A percentile compares a stretch with the other conserved stretches of the same genome.
Conservation (phyloP, 2,797 vertebrate species). For the Xerus rutilus region DNA sequence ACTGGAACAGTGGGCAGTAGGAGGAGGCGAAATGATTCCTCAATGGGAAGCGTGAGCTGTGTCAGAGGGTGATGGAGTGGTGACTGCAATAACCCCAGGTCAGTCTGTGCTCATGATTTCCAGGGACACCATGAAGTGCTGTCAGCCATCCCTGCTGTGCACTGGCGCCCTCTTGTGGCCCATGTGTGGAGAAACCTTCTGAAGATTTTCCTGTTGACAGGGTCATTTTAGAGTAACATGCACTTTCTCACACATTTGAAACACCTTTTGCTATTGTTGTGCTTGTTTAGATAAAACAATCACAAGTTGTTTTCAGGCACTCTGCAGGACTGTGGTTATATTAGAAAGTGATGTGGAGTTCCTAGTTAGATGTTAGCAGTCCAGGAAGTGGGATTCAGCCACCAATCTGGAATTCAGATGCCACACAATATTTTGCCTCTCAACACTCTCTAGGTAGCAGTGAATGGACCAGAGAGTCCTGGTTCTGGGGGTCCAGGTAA, state of each 20-base stretch:
- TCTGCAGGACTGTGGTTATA: rapidly evolving
- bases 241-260: background rate
- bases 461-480: too few species aligned
- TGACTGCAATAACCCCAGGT: background rate
- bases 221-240: too few species aligned
- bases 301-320: background rate
- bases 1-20: background rate
- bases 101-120: rapidly evolving
- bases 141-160: rapidly evolving
- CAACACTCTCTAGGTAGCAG: too few species aligned
- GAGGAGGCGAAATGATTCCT: background rate
- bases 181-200: background rate
- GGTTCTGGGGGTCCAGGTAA: too few species aligned
- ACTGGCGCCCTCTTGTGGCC: background rate
- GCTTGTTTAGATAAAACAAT: too few species aligned
- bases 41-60: background rate
- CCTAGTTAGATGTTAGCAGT: too few species aligned
- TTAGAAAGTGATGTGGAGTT: rapidly evolving
- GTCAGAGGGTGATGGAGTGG: too few species aligned
- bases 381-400: background rate
- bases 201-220: background rate
- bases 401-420: background rate
- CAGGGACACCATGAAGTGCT: background rate
- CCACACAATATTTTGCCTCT: background rate
- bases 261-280: too few species aligned